phyloP scores from a whole-genome alignment of 2,888 invertebrate species.

The Sicus ferrugineus region DNA sequence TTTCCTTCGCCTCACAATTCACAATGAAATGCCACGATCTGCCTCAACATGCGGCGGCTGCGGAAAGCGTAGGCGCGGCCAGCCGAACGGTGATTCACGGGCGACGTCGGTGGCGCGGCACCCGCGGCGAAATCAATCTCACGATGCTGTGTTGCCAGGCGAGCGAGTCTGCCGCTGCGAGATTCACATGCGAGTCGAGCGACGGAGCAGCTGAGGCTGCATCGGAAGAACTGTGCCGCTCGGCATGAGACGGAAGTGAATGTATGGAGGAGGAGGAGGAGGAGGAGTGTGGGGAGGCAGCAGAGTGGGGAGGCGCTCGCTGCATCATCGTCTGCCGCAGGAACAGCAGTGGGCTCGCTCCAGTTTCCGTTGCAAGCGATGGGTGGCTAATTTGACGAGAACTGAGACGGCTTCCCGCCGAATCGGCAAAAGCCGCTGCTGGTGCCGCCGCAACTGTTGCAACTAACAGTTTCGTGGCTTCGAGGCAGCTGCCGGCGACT shows the following conservation, averaged over 20 bases:
- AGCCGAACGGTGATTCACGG: not conserved
- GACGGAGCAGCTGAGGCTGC: not conserved
- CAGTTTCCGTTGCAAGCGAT: slow-evolving; percentile 9
- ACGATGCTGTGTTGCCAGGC: not conserved
- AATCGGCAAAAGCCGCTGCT: not conserved
- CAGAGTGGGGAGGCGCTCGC: not conserved
- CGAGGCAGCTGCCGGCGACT: too few relatives aligned
- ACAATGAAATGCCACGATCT: slow-evolving; percentile 24
- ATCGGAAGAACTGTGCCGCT: slow-evolving; percentile 6
- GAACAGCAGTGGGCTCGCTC: slow-evolving; percentile 18
- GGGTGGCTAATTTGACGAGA: not conserved
- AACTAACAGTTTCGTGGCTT: too few relatives aligned
- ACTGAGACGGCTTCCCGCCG: not conserved
- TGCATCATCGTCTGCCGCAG: slow-evolving; percentile 1
- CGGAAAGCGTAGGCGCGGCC: slow-evolving; percentile 3
- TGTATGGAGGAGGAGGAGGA: not conserved
- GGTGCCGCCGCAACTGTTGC: not conserved
- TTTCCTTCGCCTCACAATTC: slow-evolving; percentile 23
- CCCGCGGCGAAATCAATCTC: not conserved
- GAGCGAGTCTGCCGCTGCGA: not conserved
- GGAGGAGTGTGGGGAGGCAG: not conserved
- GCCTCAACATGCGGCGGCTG: slow-evolving; percentile 16
- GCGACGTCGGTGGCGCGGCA: slow-evolving; percentile 1
- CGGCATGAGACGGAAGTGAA: not conserved
- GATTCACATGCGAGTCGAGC: slow-evolving; percentile 10